Base-by-base conservation (phyloP, 2,797 vertebrate species). In the Clarias fuscus region DNA sequence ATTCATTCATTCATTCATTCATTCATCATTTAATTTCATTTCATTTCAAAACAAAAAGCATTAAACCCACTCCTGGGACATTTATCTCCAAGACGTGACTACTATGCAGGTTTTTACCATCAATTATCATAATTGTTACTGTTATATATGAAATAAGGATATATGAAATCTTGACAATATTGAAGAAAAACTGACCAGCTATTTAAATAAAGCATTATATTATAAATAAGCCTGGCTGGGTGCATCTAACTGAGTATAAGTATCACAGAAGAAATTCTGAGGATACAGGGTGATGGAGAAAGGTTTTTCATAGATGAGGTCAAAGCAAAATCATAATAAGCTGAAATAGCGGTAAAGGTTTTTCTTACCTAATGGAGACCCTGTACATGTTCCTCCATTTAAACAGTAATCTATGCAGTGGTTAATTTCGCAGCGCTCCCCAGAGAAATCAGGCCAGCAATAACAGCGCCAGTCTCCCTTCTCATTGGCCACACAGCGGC, bases 401-500 rank as follows among this genome's bases (percentile, higher is more conserved):
- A 97, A 95, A 93, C 98, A 99, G 94, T 98, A 99, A 92, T 97
- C 97, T 86, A 94, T 94, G 90, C 98, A 99, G 87, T 99, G 98
- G 90, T 99, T 99, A 87, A 96, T 96, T 95, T 99, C 97, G 92
- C 98, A 99, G 91, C 96, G 96, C 84, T 98, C 97, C 64, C 98
- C 98, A 0, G 98, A 98, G 92, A 98, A 99, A 94, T 96, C 97
- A 0, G 98, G 98, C 98, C 98, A 99, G 94, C 98, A 99, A 91
- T 97, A 97, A 90, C 98, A 99, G 17, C 97, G 95, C 87, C 96
- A 96, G 86, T 97, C 96, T 80, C 97, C 97, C 84, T 98, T 98
- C 93, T 99, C 98, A 3, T 99, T 99, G 91, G 97, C 94, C 82
- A 99, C 93, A 91, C 98, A 99, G 90, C 96, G 97, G 30, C 98